Base-by-base conservation (phyloP, 2,113 vertebrate species). In the Fregetta grallaria region DNA sequence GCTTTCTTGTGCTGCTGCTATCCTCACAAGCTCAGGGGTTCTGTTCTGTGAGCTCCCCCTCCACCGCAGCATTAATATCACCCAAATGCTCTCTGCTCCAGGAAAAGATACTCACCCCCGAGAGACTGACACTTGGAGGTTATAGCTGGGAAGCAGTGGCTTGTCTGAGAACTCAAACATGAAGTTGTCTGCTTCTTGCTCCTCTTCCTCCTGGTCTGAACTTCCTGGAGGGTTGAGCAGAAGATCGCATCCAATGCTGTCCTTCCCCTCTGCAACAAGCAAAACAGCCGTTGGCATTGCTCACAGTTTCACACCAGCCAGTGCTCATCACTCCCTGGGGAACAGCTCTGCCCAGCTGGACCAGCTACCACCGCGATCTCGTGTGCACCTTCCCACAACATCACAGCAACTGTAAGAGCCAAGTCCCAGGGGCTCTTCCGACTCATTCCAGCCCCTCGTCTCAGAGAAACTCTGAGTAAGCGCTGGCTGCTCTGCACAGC, bases 161-260 rank as follows among this genome's bases (percentile, higher is more conserved):
- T 99, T 99, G 9, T 99, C 99, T 63, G 99, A 99, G 98, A 99
- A 99, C 97, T 99, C 99, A 55, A 99, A 99, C 97, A 99, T 94
- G 94, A 99, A 99, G 88, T 99, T 98, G 96, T 98, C 98, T 50
- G 99, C 98, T 11, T 98, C 98, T 73, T 98, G 98, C 87, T 97
- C 98, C 40, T 99, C 99, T 18, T 98, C 98, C 82, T 99, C 98
- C 94, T 98, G 98, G 75, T 98, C 98, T 14, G 98, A 97, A 45
- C 85, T 97, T 82, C 99, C 99, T 9, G 99, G 98, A 90, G 99
- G 98, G 27, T 99, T 99, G 86, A 99, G 98, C 84, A 99, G 98
- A 94, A 99, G 99, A 96, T 99, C 99, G 58, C 99, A 99, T 95
- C 98, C 98, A 5, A 99, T 98, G 92, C 98, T 98, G 20, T 99